These are phyloP conservation scores for Wiebesia pumilae DNA, from an alignment of 1,140 invertebrate genomes.

Conservation along the genomic window DNA sequence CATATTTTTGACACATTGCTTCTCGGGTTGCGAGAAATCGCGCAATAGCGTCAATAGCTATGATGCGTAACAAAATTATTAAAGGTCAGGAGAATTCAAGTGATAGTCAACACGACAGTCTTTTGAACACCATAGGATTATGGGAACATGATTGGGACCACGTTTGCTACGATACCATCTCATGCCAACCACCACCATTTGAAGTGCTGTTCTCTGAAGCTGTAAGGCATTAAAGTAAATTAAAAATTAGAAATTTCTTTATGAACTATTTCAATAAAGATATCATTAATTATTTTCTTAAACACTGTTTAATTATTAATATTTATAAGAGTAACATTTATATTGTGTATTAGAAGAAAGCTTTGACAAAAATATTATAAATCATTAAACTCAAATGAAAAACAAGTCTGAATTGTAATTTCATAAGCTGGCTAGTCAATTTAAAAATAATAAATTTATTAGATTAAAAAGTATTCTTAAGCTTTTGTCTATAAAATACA, in stretches of 20 bases:
- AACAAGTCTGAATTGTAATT: too few species aligned
- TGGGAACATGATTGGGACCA: constrained; percentile 69
- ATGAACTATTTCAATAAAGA: background rate
- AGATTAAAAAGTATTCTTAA: background rate
- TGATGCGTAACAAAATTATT: constrained; percentile 45
- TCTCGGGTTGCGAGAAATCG: constrained; percentile 9
- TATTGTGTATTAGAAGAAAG: background rate
- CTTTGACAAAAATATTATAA: background rate
- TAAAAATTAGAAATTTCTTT: background rate
- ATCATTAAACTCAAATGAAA: too few species aligned
- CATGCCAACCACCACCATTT: constrained; percentile 75
- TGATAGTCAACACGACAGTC: constrained; percentile 72
- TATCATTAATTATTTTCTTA: background rate
- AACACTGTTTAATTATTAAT: background rate
- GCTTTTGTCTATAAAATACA: background rate
- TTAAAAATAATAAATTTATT: too few species aligned
- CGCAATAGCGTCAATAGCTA: constrained; percentile 26
- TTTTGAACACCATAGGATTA: constrained; percentile 76
- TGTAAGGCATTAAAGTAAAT: constrained; percentile 55
- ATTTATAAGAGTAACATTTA: background rate
- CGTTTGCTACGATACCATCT: constrained; percentile 76
- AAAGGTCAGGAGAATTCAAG: constrained; percentile 62
- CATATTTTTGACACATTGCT: constrained; percentile 36
- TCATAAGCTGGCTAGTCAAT: too few species aligned
- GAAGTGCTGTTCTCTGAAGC: constrained; percentile 72